Conservation (phyloP, 2,888 invertebrate genomes). For the Polylopha cassiicola region DNA sequence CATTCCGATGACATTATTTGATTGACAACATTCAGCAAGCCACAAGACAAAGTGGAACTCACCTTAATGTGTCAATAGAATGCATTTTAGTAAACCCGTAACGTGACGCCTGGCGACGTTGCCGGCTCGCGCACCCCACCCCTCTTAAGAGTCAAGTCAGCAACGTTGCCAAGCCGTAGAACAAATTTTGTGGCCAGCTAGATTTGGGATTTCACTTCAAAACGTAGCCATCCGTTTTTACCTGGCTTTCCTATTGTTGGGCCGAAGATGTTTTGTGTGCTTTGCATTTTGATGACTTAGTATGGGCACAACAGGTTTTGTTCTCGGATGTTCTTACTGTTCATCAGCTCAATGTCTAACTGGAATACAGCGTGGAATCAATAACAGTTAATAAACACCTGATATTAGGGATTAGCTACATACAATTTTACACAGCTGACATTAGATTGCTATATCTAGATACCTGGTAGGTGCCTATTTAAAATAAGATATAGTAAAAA, state of each 20-base stretch:
- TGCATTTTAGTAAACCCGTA: constrained; percentile 11
- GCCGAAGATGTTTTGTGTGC: constrained; percentile 5
- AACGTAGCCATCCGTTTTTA: constrained; percentile 42
- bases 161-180: constrained; percentile 58
- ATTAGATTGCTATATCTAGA: too few species aligned
- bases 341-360: too few species aligned
- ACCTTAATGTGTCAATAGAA: constrained; percentile 8
- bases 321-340: too few species aligned
- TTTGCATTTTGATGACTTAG: background rate
- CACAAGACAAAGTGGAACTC: background rate
- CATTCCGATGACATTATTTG: background rate
- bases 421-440: too few species aligned
- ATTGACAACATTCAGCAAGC: background rate
- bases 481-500: too few species aligned
- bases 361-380: too few species aligned
- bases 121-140: constrained; percentile 43
- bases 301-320: too few species aligned
- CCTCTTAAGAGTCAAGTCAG: constrained; percentile 33
- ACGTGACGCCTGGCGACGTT: constrained; percentile 37
- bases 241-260: constrained; percentile 49
- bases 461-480: too few species aligned
- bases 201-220: constrained; percentile 37
- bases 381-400: too few species aligned
- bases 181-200: constrained; percentile 40
- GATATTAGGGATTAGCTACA: too few species aligned